Base-by-base conservation (phyloP, 2,888 invertebrate species). In the Drosophila aldrichi region DNA sequence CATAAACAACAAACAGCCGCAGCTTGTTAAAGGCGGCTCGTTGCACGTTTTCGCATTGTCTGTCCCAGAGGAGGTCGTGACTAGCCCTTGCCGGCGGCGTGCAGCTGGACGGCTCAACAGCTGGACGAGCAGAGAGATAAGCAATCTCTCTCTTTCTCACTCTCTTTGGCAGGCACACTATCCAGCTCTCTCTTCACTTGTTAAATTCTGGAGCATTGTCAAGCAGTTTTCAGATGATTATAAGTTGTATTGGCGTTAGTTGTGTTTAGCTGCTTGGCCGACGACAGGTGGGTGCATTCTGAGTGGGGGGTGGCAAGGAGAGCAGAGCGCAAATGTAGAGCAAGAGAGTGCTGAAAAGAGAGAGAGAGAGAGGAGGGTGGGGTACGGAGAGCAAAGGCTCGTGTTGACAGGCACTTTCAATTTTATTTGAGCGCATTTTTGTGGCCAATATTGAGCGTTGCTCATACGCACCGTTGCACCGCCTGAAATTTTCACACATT, bases 391-490 rank as follows among this genome's bases (percentile, higher is more conserved):
- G 25, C 0, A n/a, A n/a, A 7, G 8, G 29, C 6, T 12, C 16
- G 36, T 68, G 70, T 58, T 70, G 66, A 70, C 72, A 72, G 72
- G 64, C 79, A 87, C 86, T 88, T 86, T 88, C 86, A 68, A 66
- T 88, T 86, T 86, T 88, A 88, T 81, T 86, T 78, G 70, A 75
- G 48, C 79, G 67, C 78, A 65, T 83, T 81, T 46, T 76, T 74
- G 64, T 62, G 80, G 70, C 55, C 49, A 75, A 78, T 82, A 83
- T 69, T 59, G 72, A 77, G 71, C 52, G 73, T 86, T 79, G 81
- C 82, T 81, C 84, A 88, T 81, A 86, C 86, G 88, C 88, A 65
- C 57, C 77, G 81, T 76, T 79, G 74, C 77, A 62, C 67, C 43
- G 49, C 49, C 52, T 41, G 44, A 44, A 74, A 34, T 36, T 32